Evolutionary conservation across 1,140 invertebrate genomes (phyloP).

Genomic region (Tetramorium alpestre): DNA sequence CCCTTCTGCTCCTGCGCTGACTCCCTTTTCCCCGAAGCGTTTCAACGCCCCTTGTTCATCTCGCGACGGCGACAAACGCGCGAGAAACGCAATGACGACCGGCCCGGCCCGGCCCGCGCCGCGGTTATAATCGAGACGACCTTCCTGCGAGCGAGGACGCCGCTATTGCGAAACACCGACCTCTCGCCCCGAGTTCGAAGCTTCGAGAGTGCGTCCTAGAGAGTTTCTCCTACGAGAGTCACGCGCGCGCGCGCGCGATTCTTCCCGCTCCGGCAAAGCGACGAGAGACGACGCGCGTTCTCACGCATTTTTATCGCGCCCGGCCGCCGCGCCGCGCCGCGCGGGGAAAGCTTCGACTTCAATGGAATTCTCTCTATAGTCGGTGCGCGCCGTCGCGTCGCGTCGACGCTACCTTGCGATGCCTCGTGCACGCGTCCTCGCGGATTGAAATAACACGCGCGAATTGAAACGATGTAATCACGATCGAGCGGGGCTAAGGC

Average conservation of each 20-base stretch:
- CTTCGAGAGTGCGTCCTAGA: background rate
- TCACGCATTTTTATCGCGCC: slow-evolving; percentile 70
- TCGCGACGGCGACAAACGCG: no score
- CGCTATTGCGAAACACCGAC: slow-evolving; percentile 9
- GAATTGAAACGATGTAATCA: slow-evolving; percentile 17
- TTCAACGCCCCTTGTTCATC: slow-evolving; percentile 6
- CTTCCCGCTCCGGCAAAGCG: slow-evolving; percentile 48
- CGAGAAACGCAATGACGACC: no score
- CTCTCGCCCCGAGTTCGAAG: background rate
- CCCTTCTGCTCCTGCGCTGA: background rate
- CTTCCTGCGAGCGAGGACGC: slow-evolving; percentile 57
- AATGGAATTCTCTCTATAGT: slow-evolving; percentile 66
- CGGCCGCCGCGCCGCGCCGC: slow-evolving; percentile 9
- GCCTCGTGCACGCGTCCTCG: slow-evolving; percentile 20
- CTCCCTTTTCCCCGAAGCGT: slow-evolving; percentile 50
- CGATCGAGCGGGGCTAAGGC: slow-evolving; percentile 7
- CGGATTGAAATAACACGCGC: slow-evolving; percentile 31
- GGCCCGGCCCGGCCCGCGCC: no score
- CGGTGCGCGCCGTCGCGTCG: slow-evolving; percentile 14
- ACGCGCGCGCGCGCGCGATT: slow-evolving; percentile 2
- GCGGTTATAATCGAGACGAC: background rate
- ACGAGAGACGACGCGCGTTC: slow-evolving; percentile 57
- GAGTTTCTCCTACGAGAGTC: slow-evolving; percentile 66
- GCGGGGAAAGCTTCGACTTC: slow-evolving; percentile 66
- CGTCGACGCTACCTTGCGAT: slow-evolving; percentile 50